phyloP scores from a whole-genome alignment of 2,113 vertebrate species.

The Bungarus multicinctus region DNA sequence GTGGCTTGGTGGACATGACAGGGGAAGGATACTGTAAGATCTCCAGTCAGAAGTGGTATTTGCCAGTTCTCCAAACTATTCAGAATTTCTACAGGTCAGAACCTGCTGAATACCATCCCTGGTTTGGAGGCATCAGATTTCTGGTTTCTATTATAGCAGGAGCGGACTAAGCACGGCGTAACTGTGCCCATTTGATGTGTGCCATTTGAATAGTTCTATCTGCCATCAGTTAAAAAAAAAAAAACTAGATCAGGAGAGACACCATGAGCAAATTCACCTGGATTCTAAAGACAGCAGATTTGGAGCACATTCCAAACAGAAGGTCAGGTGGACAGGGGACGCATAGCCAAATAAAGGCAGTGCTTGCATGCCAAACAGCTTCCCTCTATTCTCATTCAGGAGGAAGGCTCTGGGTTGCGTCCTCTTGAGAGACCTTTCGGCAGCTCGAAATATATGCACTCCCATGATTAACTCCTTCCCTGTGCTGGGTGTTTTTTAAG shows the following conservation, averaged over 20 bases:
- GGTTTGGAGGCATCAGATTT: neutral
- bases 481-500: neutral
- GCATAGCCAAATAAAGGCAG: neutral
- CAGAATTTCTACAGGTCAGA: no score
- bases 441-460: conserved; percentile 27
- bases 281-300: conserved; percentile 8
- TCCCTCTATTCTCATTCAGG: conserved; percentile 14
- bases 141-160: neutral
- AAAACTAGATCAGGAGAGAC: conserved; percentile 9
- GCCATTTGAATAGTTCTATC: neutral
- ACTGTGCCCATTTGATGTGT: neutral
- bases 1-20: no score
- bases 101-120: no score
- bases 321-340: conserved; percentile 30
- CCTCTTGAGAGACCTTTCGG: conserved; percentile 22
- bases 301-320: neutral
- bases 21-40: no score
- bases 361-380: conserved; percentile 32
- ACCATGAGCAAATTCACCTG: conserved; percentile 4
- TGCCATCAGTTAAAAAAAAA: neutral
- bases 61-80: no score
- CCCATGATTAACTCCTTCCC: conserved; percentile 17
- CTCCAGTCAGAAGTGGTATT: no score
- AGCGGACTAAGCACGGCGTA: neutral
- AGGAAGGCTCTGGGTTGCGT: neutral